Evolutionary conservation across 1,140 invertebrate genomes (phyloP), one percentile per base, ranked within the genome.

Genomic region (Atopsyche davidsoni): DNA sequence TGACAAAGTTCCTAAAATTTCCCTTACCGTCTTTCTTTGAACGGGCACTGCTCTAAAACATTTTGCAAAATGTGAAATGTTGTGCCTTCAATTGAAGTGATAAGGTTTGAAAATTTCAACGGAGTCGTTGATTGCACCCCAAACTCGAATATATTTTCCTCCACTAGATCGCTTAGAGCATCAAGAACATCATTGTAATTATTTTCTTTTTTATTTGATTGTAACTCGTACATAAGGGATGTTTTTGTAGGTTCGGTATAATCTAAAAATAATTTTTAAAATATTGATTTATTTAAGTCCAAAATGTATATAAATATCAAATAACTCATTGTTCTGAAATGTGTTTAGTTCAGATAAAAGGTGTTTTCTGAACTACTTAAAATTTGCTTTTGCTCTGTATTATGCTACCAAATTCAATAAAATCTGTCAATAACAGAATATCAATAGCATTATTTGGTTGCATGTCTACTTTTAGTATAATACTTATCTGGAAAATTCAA

Each of bases 51-150:
- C 10, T 38, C 17, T 21, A 36, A 46, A 36, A 46, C 19, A 1
- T 7, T 23, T 24, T 38, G 22, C n/a, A 46, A 11, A 11, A 38
- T 22, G 2, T 46, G 21, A 16, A 38, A 23, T 36, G 45, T 35
- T 4, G 19, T 6, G 9, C n/a, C 16, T 22, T 23, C 24, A 10
- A 46, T 23, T 23, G 25, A n/a, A n/a, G n/a, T 42, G 23, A 25
- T 42, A 3, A 11, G 3, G 13, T 41, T 7, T 41, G 4, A 23
- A 23, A 42, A 3, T 24, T 23, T 23, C 2, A 21, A 34, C 28
- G 13, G 3, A 34, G 11, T n/a, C 21, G 18, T 2, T 25, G 40
- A 36, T 36, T 13, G 13, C 17, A 36, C 4, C 4, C 13, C 13
- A 36, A 36, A 13, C 6, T 7, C 4, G 13, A 13, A 6, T 36